Evolutionary conservation across 2,888 invertebrate species (phyloP).

Genomic region (Electrophaes corylata): DNA sequence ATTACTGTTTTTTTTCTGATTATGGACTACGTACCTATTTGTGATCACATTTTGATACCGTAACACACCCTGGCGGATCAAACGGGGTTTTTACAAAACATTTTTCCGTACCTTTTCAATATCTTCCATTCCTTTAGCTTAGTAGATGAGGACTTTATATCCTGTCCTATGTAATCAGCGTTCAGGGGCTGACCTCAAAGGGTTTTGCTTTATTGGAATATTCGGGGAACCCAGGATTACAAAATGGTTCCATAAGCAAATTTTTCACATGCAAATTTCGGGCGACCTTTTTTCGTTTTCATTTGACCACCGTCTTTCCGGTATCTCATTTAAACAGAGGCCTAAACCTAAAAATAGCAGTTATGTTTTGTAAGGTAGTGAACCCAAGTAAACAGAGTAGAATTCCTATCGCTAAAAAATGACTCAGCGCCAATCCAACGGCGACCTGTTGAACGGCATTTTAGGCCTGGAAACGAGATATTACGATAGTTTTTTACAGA

Average conservation of each 20-base stretch:
- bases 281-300: conserved; percentile 38
- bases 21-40: no score
- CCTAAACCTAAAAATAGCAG: conserved; percentile 12
- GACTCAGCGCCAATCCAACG: no score
- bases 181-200: conserved; percentile 31
- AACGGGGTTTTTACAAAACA: no score
- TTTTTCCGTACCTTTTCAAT: not conserved
- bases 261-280: conserved; percentile 40
- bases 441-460: no score
- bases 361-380: conserved; percentile 12
- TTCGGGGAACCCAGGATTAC: conserved; percentile 38
- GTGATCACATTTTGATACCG: no score
- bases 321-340: conserved; percentile 33
- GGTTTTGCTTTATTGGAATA: conserved; percentile 41
- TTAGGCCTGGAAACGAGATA: no score
- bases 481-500: no score
- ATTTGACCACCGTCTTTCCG: conserved; percentile 33
- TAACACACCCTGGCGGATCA: no score
- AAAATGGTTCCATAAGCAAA: conserved; percentile 39
- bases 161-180: conserved; percentile 31
- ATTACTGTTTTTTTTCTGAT: not conserved
- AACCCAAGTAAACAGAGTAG: no score
- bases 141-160: conserved; percentile 32
- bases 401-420: no score
- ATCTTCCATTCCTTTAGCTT: conserved; percentile 19